These are phyloP conservation scores for Eupelmus urozonus DNA, from an alignment of 2,888 invertebrate species.

Conservation along the genomic window DNA sequence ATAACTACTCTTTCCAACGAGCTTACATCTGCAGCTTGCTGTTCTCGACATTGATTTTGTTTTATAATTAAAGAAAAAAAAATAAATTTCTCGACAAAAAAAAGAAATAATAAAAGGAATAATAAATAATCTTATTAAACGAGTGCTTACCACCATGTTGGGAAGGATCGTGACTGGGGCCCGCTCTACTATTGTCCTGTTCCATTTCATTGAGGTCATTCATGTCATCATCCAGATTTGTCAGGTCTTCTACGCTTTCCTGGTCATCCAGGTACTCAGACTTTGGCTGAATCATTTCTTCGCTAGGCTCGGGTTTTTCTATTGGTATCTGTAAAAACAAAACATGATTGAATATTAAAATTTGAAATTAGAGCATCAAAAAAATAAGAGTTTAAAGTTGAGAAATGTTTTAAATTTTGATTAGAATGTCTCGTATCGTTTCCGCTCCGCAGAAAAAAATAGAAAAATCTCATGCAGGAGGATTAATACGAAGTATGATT, in stretches of 20 bases:
- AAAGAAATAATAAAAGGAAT: constrained; percentile 21
- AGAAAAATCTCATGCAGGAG: constrained; percentile 69
- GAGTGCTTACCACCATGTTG: constrained; percentile 82
- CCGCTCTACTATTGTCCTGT: constrained; percentile 83
- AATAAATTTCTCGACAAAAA: constrained; percentile 11
- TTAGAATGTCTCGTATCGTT: constrained; percentile 70
- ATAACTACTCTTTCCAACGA: constrained; percentile 25
- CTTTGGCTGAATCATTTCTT: constrained; percentile 83
- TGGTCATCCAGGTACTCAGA: constrained; percentile 85
- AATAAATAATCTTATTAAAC: not conserved
- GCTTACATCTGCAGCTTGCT: constrained; percentile 24
- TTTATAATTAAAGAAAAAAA: constrained; percentile 37
- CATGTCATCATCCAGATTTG: constrained; percentile 88
- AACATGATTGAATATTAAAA: not conserved
- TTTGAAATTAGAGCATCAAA: not conserved
- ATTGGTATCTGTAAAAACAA: constrained; percentile 69
- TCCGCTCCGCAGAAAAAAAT: constrained; percentile 70
- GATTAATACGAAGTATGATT: constrained; percentile 73
- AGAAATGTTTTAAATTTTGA: constrained; percentile 25
- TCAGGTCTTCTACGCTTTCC: constrained; percentile 89
- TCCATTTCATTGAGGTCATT: constrained; percentile 84
- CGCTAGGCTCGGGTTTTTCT: constrained; percentile 80
- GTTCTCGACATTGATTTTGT: constrained; percentile 54
- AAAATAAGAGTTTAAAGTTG: constrained; percentile 13
- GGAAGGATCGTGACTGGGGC: constrained; percentile 81